A percentile compares a stretch with the other conserved stretches of the same genome.
Conservation (phyloP, 2,888 invertebrate species). For the Agonopterix heracliana region DNA sequence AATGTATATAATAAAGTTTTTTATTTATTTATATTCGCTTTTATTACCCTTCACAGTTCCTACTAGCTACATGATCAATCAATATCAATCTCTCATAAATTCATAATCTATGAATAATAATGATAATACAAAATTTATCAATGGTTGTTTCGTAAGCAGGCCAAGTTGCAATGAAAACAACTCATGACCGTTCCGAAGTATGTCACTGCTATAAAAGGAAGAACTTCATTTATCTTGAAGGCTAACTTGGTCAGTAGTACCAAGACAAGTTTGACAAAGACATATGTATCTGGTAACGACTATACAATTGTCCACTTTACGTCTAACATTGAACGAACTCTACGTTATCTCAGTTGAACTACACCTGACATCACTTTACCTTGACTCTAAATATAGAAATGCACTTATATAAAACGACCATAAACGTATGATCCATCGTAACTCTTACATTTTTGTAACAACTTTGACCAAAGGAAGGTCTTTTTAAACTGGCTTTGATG, state of each 20-base stretch:
- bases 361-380: conserved; percentile 49
- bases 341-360: neutral
- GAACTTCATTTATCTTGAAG: conserved; percentile 1
- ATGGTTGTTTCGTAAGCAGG: too few species aligned
- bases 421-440: conserved; percentile 19
- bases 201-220: conserved; percentile 15
- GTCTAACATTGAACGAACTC: neutral
- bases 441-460: conserved; percentile 8
- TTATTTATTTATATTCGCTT: conserved; percentile 54
- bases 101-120: too few species aligned
- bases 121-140: too few species aligned
- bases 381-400: conserved; percentile 58
- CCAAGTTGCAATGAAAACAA: neutral
- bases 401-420: conserved; percentile 38
- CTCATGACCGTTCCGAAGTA: conserved; percentile 11
- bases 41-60: conserved; percentile 6
- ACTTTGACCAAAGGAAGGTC: conserved; percentile 22
- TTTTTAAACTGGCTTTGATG: conserved; percentile 29
- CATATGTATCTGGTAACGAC: neutral
- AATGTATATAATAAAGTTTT: conserved; percentile 74
- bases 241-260: neutral
- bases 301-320: neutral
- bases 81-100: too few species aligned
- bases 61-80: too few species aligned
- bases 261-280: neutral